Evolutionary conservation across 2,113 vertebrate species (phyloP), one percentile per base, ranked within the genome.

Genomic region (Solenodon paradoxus): DNA sequence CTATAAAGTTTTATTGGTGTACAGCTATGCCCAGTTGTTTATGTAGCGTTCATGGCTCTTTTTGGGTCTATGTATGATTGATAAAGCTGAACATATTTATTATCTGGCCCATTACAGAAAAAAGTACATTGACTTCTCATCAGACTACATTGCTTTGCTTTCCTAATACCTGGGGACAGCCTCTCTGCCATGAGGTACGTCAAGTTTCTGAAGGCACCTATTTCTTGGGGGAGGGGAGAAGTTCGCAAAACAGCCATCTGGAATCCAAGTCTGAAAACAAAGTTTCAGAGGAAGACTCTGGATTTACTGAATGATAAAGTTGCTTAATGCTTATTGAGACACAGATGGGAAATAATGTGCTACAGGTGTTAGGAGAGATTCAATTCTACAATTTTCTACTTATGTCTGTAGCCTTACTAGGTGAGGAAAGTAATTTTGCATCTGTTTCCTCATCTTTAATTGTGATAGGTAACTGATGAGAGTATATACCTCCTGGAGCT

Each of bases 1-100:
- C n/a, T n/a, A n/a, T n/a, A n/a, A 87, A 87, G 35, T 88, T 91
- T 95, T 88, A 66, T 86, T 92, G 64, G 16, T 40, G 63, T n/a
- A 57, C 2, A 72, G 24, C 35, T 17, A 69, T 45, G 28, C 6
- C 38, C 5, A 51, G 20, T 69, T 88, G 42, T 79, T 68, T 74
- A 82, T 59, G 30, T 59, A 28, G 42, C 74, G 7, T 85, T 6
- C 51, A 35, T 61, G 51, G 61, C 15, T 93, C 17, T 92, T 82
- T 88, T 35, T 13, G 40, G 32, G 38, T n/a, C 38, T 42, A 83
- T 32, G 38, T 28, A 51, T 74, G 45, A 9, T 24, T 75, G 22
- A 8, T 35, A 90, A 92, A 79, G 20, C 2, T 87, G 30, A 83
- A 90, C 77, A 51, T 53, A 82, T 71, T 92, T 88, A 69, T 81